Evolutionary conservation across 1,140 invertebrate species (phyloP).

Genomic region (Homarus americanus): DNA sequence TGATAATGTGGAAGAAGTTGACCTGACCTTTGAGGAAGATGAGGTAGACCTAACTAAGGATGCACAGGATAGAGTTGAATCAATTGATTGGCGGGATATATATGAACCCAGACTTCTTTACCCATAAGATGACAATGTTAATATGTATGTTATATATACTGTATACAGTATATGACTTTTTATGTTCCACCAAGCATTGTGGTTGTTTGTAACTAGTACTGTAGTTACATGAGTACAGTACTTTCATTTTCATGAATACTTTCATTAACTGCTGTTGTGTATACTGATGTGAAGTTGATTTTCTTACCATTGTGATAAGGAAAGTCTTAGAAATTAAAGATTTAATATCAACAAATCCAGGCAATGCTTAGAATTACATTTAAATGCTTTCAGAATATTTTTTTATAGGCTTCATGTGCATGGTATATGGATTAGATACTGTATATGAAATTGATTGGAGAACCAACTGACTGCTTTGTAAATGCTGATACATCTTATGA

Average conservation of each 20-base stretch:
- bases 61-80: neutral
- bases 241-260: neutral
- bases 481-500: neutral
- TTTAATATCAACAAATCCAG: neutral
- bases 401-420: neutral
- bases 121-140: neutral
- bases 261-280: neutral
- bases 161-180: neutral
- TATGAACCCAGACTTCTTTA: neutral
- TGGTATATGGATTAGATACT: neutral
- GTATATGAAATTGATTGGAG: neutral
- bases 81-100: neutral
- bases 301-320: neutral
- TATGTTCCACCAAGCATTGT: neutral
- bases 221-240: no score
- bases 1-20: neutral
- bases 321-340: neutral
- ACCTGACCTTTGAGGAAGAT: neutral
- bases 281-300: neutral
- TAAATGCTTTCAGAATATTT: neutral
- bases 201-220: no score
- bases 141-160: neutral
- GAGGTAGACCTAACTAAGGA: conserved; percentile 1
- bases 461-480: neutral
- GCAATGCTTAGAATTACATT: neutral